A percentile compares a stretch with the other conserved stretches of the same genome.
Evolutionary conservation across 2,888 invertebrate genomes (phyloP).

Genomic region (Machimus rusticus): DNA sequence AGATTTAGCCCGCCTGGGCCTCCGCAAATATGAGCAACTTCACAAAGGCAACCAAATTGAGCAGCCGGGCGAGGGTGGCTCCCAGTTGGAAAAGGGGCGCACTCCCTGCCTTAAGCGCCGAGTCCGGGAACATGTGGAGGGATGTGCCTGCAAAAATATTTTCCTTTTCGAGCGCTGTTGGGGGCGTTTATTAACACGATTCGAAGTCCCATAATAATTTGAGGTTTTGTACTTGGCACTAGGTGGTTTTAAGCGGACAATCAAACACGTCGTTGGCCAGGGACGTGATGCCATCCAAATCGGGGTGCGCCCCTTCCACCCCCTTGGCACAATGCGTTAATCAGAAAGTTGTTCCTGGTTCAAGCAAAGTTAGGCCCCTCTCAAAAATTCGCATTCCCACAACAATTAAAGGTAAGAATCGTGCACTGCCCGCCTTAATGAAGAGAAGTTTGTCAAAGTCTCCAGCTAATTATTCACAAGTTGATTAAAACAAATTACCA

Average conservation of each 20-base stretch:
- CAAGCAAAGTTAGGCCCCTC: neutral
- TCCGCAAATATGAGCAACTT: constrained; percentile 39
- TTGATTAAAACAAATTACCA: constrained; percentile 48
- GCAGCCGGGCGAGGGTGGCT: neutral
- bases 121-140: constrained; percentile 32
- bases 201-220: constrained; percentile 15
- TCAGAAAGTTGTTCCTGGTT: neutral
- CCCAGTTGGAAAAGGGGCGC: neutral
- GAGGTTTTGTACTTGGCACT: constrained; percentile 8
- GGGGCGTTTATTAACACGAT: constrained; percentile 18
- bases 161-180: neutral
- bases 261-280: neutral
- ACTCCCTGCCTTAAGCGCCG: neutral
- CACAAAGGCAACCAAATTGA: constrained; percentile 44
- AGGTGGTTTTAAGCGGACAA: constrained; percentile 29
- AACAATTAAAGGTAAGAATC: constrained; percentile 1
- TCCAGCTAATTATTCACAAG: constrained; percentile 45
- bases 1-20: constrained; percentile 45
- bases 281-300: neutral
- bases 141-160: constrained; percentile 34
- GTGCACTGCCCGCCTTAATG: constrained; percentile 31
- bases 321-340: neutral
- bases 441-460: constrained; percentile 48
- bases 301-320: neutral
- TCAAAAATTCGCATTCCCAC: neutral